Evolutionary conservation across 2,888 invertebrate species (phyloP).

Genomic region (Drosophila siamana): DNA sequence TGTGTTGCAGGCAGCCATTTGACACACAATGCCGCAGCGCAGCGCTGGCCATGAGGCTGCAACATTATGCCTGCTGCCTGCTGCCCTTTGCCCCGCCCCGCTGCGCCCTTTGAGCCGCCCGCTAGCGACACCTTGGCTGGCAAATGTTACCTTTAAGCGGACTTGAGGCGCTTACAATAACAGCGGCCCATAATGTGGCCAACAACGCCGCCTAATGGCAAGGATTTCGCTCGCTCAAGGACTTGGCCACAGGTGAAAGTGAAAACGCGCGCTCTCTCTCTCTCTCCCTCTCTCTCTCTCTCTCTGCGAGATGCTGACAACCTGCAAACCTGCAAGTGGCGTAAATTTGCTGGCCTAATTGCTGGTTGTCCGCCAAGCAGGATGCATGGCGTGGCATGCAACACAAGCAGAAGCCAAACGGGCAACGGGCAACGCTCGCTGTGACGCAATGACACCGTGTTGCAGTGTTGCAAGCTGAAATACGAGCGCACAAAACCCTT

Average conservation of each 20-base stretch:
- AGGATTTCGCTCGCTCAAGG: constrained; percentile 37
- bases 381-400: neutral
- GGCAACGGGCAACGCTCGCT: neutral
- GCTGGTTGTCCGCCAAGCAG: constrained; percentile 16
- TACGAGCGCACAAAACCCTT: neutral
- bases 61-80: constrained; percentile 7
- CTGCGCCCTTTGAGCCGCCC: neutral
- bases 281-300: neutral
- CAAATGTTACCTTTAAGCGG: constrained; percentile 37
- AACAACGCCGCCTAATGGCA: constrained; percentile 43
- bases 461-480: neutral
- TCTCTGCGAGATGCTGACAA: neutral
- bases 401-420: no score
- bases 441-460: constrained; percentile 1
- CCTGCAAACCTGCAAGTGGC: neutral
- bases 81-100: neutral
- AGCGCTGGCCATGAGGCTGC: constrained; percentile 23
- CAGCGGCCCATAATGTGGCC: constrained; percentile 38
- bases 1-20: constrained; percentile 34
- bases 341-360: constrained; percentile 17
- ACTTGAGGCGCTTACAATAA: constrained; percentile 37
- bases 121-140: constrained; percentile 11
- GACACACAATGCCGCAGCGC: constrained; percentile 39
- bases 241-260: constrained; percentile 1
- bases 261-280: neutral